Conservation (phyloP, 2,797 vertebrate species). For the Harpagifer antarcticus region DNA sequence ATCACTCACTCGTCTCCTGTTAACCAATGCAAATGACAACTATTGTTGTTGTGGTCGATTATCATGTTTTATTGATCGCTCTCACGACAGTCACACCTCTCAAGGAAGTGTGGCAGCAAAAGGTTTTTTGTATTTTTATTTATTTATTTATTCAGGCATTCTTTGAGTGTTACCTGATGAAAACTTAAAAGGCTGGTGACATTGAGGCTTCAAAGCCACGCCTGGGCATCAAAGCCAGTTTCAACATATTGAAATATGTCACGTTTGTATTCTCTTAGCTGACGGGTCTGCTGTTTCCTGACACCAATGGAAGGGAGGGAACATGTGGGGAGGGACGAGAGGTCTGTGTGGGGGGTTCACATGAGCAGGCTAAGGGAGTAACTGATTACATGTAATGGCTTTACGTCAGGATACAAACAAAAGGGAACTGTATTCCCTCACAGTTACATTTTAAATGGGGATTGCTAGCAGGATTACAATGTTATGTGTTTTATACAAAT, state of each 20-base stretch:
- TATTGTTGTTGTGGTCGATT: slow-evolving; percentile 14
- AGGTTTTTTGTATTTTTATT: slow-evolving; percentile 15
- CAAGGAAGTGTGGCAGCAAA: slow-evolving; percentile 36
- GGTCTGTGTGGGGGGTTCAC: slow-evolving; percentile 8
- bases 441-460: no score
- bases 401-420: no score
- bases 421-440: no score
- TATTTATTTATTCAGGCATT: slow-evolving; percentile 46
- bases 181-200: slow-evolving; percentile 77
- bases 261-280: slow-evolving; percentile 63
- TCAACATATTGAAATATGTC: slow-evolving; percentile 76
- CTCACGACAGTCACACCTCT: background rate
- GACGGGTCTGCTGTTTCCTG: slow-evolving; percentile 67
- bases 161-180: slow-evolving; percentile 54
- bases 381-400: no score
- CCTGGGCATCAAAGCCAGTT: slow-evolving; percentile 79
- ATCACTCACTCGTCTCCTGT: slow-evolving; percentile 33
- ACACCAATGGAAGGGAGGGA: slow-evolving; percentile 24
- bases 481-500: no score
- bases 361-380: no score
- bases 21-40: slow-evolving; percentile 45
- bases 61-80: slow-evolving; percentile 26
- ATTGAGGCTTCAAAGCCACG: slow-evolving; percentile 81
- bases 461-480: no score
- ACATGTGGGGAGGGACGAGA: slow-evolving; percentile 9